A percentile compares a stretch with the other conserved stretches of the same genome.
Conservation (phyloP, 2,888 invertebrate genomes). For the Diarsia dahlii region DNA sequence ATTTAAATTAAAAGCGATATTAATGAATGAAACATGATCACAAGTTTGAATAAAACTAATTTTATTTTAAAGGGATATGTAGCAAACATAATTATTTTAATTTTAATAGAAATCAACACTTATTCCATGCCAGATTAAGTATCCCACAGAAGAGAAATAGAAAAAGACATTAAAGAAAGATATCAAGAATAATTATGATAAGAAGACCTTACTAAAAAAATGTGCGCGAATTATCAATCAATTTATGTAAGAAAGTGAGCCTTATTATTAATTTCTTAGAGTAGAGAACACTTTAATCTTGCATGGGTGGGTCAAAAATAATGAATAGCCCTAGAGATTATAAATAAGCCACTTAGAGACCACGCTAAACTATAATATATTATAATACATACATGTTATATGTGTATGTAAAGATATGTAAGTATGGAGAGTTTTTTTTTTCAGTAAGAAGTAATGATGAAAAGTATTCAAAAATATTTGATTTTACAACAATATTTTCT, state of each 20-base stretch:
- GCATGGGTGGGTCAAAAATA: constrained; percentile 5
- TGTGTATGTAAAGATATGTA: constrained; percentile 25
- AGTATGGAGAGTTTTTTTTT: neutral
- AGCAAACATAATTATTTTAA: neutral
- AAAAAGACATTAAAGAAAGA: too few relatives aligned
- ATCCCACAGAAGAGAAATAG: too few relatives aligned
- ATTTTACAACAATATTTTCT: neutral
- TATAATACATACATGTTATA: constrained; percentile 26
- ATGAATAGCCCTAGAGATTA: constrained; percentile 11
- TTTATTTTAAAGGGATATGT: constrained; percentile 2
- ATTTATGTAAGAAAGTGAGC: neutral
- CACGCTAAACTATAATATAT: constrained; percentile 24
- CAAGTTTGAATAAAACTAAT: neutral
- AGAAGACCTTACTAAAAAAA: neutral
- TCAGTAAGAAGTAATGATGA: constrained; percentile 45
- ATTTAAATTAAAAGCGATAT: constrained; percentile 29
- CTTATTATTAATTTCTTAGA: neutral
- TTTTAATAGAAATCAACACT: neutral
- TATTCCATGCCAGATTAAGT: constrained; percentile 23
- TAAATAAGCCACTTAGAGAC: constrained; percentile 26
- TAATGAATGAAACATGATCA: constrained; percentile 14
- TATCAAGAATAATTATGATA: neutral
- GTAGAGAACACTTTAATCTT: constrained; percentile 12
- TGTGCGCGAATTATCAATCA: neutral
- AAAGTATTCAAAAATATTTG: constrained; percentile 10